These are phyloP conservation scores for Valencia hispanica DNA, from an alignment of 2,797 vertebrate genomes.

Conservation along the genomic window DNA sequence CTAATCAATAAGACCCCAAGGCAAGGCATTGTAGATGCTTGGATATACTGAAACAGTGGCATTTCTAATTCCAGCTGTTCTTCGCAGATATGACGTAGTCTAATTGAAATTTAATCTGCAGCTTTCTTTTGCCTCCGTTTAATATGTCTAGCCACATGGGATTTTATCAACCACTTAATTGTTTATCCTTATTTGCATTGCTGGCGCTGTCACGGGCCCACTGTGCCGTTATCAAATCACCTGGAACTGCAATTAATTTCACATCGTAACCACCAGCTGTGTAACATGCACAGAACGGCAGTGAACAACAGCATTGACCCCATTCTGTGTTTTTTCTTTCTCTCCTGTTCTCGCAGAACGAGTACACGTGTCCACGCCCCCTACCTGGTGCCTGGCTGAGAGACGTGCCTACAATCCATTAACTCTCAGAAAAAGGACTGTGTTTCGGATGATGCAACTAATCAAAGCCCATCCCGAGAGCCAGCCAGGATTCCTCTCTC, in stretches of 20 bases:
- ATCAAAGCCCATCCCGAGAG: slow-evolving; percentile 42
- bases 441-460: slow-evolving; percentile 36
- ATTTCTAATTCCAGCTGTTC: not conserved
- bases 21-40: not conserved
- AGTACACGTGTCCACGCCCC: slow-evolving; percentile 83
- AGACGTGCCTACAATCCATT: slow-evolving; percentile 81
- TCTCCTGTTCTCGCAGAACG: slow-evolving; percentile 71
- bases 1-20: not conserved
- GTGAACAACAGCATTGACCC: slow-evolving; percentile 47
- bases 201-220: slow-evolving; percentile 57
- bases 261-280: slow-evolving; percentile 60
- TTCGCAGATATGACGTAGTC: not conserved
- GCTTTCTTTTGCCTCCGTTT: slow-evolving; percentile 36
- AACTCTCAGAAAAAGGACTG: slow-evolving; percentile 42
- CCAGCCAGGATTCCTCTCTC: slow-evolving; percentile 28
- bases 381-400: slow-evolving; percentile 84
- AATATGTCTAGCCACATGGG: slow-evolving; percentile 41
- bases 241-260: slow-evolving; percentile 66
- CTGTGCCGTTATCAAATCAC: slow-evolving; percentile 68
- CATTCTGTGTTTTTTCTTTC: slow-evolving; percentile 25
- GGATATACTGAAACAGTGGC: not conserved
- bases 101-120: not conserved
- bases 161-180: slow-evolving; percentile 71
- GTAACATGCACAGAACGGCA: slow-evolving; percentile 41
- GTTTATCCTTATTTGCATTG: slow-evolving; percentile 66